Evolutionary conservation across 2,888 invertebrate species (phyloP).

Genomic region (Tigriopus californicus): DNA sequence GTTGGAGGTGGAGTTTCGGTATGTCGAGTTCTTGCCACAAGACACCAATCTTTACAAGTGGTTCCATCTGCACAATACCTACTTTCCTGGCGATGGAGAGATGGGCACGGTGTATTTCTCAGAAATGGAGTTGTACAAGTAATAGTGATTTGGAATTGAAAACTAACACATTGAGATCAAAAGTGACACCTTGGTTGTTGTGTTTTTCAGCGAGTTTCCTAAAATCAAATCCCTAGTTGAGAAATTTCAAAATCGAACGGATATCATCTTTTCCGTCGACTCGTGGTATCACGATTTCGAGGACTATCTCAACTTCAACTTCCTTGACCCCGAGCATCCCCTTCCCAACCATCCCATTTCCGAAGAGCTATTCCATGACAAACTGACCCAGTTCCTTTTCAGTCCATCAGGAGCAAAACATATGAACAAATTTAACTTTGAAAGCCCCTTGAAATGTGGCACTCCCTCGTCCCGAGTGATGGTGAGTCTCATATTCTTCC

Average conservation of each 20-base stretch:
- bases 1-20: neutral
- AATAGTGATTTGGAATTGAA: neutral
- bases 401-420: neutral
- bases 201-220: constrained; percentile 13
- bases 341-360: neutral
- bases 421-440: neutral
- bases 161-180: too few relatives aligned
- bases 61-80: neutral
- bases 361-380: neutral
- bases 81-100: neutral
- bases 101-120: neutral
- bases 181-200: too few relatives aligned
- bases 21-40: neutral
- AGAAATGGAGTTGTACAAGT: neutral
- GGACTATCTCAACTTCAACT: constrained; percentile 28
- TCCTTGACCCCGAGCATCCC: neutral
- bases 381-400: neutral
- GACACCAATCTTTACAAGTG: neutral
- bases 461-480: constrained; percentile 36
- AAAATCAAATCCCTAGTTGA: constrained; percentile 16
- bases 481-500: constrained; percentile 25
- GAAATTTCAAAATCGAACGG: constrained; percentile 9
- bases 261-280: constrained; percentile 33
- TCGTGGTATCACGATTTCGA: constrained; percentile 47
- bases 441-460: constrained; percentile 27